phyloP scores from a whole-genome alignment of 2,888 invertebrate genomes.

The Digitonthophagus gazella region DNA sequence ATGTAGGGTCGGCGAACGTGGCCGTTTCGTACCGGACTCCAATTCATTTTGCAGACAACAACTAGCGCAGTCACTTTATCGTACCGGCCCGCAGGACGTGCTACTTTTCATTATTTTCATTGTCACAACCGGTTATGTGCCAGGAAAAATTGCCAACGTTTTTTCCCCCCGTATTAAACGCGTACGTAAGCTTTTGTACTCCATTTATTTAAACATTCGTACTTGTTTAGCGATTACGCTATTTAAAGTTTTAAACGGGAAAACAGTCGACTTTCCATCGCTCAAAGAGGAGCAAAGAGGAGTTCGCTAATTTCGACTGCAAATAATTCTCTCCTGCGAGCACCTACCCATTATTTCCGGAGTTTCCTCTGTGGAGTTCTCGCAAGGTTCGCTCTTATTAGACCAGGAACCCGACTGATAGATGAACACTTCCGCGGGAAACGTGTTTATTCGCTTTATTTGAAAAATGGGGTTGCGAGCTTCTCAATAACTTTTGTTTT shows the following conservation, averaged over 20 bases:
- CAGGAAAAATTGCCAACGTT: neutral
- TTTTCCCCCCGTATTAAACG: neutral
- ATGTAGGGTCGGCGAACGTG: slow-evolving; percentile 21
- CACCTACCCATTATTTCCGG: slow-evolving; percentile 38
- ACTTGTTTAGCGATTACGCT: neutral
- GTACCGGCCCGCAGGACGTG: slow-evolving; percentile 30
- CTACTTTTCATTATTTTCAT: slow-evolving; percentile 29
- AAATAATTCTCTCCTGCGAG: slow-evolving; percentile 37
- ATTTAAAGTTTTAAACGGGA: neutral
- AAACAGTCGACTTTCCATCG: neutral
- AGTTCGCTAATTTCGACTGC: slow-evolving; percentile 34
- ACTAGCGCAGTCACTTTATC: slow-evolving; percentile 35
- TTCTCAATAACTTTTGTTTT: slow-evolving; percentile 27
- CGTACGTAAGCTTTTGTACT: too few species aligned
- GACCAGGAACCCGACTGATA: slow-evolving; percentile 45
- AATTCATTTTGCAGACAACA: slow-evolving; percentile 33
- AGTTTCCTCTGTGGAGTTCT: neutral
- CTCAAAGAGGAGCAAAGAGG: neutral
- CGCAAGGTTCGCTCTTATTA: slow-evolving; percentile 38
- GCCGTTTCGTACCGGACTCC: slow-evolving; percentile 4
- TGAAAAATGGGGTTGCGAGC: slow-evolving; percentile 41
- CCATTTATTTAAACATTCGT: too few species aligned
- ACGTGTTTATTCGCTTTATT: slow-evolving; percentile 46
- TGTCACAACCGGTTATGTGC: slow-evolving; percentile 26
- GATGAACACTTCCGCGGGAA: slow-evolving; percentile 43